Conservation (phyloP, 2,797 vertebrate species). For the Lagocephalus sceleratus region DNA sequence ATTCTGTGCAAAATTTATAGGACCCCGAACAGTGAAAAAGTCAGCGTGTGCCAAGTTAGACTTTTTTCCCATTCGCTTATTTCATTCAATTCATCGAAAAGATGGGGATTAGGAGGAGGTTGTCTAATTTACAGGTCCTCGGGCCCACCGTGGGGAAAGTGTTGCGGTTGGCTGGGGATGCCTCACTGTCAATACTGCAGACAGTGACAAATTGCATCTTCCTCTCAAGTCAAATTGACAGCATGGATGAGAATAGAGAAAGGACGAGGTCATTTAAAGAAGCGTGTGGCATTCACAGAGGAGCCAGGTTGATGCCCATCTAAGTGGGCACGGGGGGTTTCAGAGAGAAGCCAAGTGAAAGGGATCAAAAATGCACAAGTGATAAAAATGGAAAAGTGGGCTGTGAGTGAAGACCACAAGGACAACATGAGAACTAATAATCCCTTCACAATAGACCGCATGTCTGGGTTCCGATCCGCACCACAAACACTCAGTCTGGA, state of each 20-base stretch:
- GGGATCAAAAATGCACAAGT: conserved; percentile 57
- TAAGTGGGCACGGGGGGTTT: conserved; percentile 46
- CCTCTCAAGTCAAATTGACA: conserved; percentile 46
- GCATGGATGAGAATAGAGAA: conserved; percentile 27
- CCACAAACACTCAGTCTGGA: conserved; percentile 55
- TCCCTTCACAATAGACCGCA: conserved; percentile 64
- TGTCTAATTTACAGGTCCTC: conserved; percentile 74
- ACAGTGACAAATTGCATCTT: conserved; percentile 47
- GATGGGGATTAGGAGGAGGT: conserved; percentile 43
- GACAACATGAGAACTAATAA: conserved; percentile 69
- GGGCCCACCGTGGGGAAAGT: conserved; percentile 51
- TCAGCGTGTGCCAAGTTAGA: conserved; percentile 5
- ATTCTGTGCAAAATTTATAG: conserved; percentile 62
- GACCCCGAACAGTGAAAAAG: conserved; percentile 55
- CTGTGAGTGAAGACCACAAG: conserved; percentile 33
- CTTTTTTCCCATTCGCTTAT: conserved; percentile 40
- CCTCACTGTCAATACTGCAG: conserved; percentile 50
- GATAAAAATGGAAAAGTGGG: conserved; percentile 33
- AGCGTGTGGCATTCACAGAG: no score
- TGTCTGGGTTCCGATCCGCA: conserved; percentile 57
- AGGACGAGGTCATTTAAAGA: conserved; percentile 31
- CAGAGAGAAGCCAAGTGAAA: conserved; percentile 39
- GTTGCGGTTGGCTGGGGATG: conserved; percentile 65
- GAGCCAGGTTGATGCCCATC: not conserved
- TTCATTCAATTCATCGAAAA: conserved; percentile 64